Evolutionary conservation across 2,888 invertebrate genomes (phyloP).

Genomic region (Dolomedes plantarius): DNA sequence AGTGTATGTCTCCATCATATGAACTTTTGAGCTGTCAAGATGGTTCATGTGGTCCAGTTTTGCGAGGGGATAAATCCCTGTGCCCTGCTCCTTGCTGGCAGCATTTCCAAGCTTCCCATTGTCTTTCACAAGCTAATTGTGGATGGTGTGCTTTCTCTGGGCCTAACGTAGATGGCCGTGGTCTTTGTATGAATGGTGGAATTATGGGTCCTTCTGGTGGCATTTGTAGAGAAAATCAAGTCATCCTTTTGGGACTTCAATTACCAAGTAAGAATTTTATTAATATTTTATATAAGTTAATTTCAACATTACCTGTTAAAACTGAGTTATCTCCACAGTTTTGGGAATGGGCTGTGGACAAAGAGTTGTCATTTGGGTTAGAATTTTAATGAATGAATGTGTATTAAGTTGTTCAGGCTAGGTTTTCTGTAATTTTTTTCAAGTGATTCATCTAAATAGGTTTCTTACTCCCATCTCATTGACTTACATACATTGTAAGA

Average conservation of each 20-base stretch:
- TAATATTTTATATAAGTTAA: no score
- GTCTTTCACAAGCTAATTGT: slow-evolving; percentile 91
- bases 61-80: slow-evolving; percentile 81
- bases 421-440: no score
- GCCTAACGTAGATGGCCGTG: slow-evolving; percentile 79
- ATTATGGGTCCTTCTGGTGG: slow-evolving; percentile 78
- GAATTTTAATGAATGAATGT: no score
- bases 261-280: slow-evolving; percentile 72
- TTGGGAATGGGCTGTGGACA: no score
- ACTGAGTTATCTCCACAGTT: no score
- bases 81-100: slow-evolving; percentile 91
- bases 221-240: slow-evolving; percentile 69
- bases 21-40: slow-evolving; percentile 92
- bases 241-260: slow-evolving; percentile 72
- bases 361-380: no score
- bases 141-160: slow-evolving; percentile 90
- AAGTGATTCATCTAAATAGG: no score
- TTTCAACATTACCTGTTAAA: no score
- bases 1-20: slow-evolving; percentile 90
- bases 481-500: no score
- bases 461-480: no score
- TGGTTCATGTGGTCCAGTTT: slow-evolving; percentile 90
- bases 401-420: no score
- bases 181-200: slow-evolving; percentile 92
- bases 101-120: slow-evolving; percentile 89